Conservation (phyloP, 2,888 invertebrate species). For the Tetramorium bicarinatum region DNA sequence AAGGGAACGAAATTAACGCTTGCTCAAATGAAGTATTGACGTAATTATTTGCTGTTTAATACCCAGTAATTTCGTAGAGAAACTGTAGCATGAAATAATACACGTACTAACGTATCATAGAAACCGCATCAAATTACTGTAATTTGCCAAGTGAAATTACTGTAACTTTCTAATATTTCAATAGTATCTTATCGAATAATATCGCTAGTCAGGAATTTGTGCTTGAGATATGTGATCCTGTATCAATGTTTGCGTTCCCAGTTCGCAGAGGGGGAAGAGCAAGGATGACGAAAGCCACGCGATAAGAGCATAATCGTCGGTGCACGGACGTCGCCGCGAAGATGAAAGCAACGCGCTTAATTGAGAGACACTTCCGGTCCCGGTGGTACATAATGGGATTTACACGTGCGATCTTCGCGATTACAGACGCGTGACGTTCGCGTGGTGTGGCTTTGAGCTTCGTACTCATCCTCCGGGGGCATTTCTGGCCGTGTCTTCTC, state of each 20-base stretch:
- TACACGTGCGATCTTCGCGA: conserved; percentile 11
- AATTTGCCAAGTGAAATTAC: conserved; percentile 9
- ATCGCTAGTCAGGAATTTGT: neutral
- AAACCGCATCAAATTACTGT: neutral
- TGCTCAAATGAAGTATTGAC: neutral
- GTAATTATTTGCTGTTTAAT: neutral
- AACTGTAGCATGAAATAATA: neutral
- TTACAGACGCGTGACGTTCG: neutral
- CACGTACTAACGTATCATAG: neutral
- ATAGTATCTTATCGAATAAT: neutral
- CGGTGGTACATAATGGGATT: neutral
- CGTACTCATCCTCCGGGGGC: neutral
- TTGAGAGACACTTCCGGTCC: conserved; percentile 7
- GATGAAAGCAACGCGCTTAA: conserved; percentile 22
- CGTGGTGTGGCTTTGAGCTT: too few relatives aligned
- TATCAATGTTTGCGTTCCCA: neutral
- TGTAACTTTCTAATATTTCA: neutral
- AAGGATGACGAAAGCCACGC: conserved; percentile 10
- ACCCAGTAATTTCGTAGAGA: neutral
- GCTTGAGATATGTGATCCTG: too few relatives aligned
- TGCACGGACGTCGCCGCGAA: neutral
- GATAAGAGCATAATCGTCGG: conserved; percentile 29
- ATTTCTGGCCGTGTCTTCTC: neutral
- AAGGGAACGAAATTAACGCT: neutral
- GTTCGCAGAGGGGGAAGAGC: neutral